phyloP scores from a whole-genome alignment of 2,797 vertebrate genomes.

The Leptoclinus maculatus region DNA sequence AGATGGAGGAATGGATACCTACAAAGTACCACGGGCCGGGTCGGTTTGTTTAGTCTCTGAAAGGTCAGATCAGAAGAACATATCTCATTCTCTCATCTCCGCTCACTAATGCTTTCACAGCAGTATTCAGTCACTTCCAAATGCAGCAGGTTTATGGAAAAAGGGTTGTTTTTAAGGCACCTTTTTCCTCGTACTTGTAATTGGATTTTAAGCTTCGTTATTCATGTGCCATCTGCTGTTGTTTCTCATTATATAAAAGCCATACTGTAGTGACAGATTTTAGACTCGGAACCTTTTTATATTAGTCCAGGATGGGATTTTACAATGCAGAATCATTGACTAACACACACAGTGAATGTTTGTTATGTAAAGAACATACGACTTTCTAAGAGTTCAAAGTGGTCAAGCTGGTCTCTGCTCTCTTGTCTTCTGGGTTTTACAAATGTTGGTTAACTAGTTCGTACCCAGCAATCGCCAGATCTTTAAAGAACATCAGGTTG shows the following conservation, averaged over 20 bases:
- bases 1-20: slow-evolving; percentile 30
- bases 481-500: slow-evolving; percentile 9
- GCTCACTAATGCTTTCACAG: slow-evolving; percentile 43
- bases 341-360: slow-evolving; percentile 50
- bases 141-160: slow-evolving; percentile 36
- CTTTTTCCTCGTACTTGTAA: slow-evolving; percentile 31
- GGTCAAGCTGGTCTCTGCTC: slow-evolving; percentile 38
- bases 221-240: slow-evolving; percentile 75
- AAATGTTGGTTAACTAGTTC: slow-evolving; percentile 42
- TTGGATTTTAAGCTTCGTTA: slow-evolving; percentile 60
- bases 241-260: slow-evolving; percentile 70
- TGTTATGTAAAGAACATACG: slow-evolving; percentile 51
- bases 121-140: slow-evolving; percentile 61
- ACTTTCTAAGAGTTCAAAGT: slow-evolving; percentile 39
- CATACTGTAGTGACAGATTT: slow-evolving; percentile 74
- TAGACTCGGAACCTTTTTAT: slow-evolving; percentile 52
- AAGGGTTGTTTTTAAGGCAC: slow-evolving; percentile 1
- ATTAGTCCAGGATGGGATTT: slow-evolving; percentile 55
- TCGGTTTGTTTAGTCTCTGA: slow-evolving; percentile 34
- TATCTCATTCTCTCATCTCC: slow-evolving; percentile 37
- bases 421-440: slow-evolving; percentile 53
- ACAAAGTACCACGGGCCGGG: slow-evolving; percentile 9
- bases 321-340: slow-evolving; percentile 62
- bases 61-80: slow-evolving; percentile 37
- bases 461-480: slow-evolving; percentile 31